These are phyloP conservation scores for Ochlodes sylvanus DNA, from an alignment of 2,888 invertebrate genomes.

Conservation along the genomic window DNA sequence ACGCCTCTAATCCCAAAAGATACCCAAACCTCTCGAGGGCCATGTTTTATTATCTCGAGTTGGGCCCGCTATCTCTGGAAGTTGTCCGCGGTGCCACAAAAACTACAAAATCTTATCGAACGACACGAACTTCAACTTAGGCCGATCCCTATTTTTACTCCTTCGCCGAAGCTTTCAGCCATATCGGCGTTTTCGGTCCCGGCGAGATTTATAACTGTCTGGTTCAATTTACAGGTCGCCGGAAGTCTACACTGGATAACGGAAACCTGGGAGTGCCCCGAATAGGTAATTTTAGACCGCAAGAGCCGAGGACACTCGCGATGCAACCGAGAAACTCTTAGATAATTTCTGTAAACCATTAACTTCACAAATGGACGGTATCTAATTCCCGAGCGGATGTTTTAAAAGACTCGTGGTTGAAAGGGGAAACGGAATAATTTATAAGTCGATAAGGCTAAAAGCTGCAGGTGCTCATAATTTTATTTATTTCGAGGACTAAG, in stretches of 20 bases:
- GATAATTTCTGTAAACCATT: conserved; percentile 55
- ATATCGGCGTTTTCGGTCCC: conserved; percentile 70
- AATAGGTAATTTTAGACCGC: conserved; percentile 67
- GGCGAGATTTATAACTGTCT: conserved; percentile 75
- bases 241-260: conserved; percentile 76
- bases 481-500: conserved; percentile 38
- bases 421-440: conserved; percentile 49
- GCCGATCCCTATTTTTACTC: conserved; percentile 75
- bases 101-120: conserved; percentile 79
- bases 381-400: conserved; percentile 45
- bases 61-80: conserved; percentile 70
- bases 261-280: conserved; percentile 69
- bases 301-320: conserved; percentile 61
- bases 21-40: conserved; percentile 69
- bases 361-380: conserved; percentile 23
- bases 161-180: conserved; percentile 77
- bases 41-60: conserved; percentile 68
- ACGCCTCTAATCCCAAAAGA: conserved; percentile 62
- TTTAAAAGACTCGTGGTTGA: conserved; percentile 50
- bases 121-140: conserved; percentile 82
- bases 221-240: conserved; percentile 74
- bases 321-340: conserved; percentile 53
- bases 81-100: conserved; percentile 73
- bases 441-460: conserved; percentile 53
- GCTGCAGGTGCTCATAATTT: conserved; percentile 37